Evolutionary conservation across 2,113 vertebrate species (phyloP), one percentile per base, ranked within the genome.

Genomic region (Sakesphorus luctuosus): DNA sequence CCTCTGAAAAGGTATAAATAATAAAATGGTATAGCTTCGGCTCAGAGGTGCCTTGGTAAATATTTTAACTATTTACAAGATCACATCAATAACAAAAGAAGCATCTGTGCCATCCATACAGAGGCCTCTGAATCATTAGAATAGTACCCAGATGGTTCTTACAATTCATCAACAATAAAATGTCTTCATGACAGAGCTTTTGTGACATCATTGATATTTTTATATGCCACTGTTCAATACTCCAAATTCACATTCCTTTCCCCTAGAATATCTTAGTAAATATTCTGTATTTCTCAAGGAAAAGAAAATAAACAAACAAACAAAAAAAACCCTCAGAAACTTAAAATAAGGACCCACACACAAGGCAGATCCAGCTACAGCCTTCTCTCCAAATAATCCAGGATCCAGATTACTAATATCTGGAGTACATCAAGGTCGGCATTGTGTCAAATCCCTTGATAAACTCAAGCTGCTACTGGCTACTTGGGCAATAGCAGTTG

Each of bases 41-140:
- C 97, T 97, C 97, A 81, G 98, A 99, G 97, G 98, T 98, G 97
- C 97, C 98, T 99, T 98, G 97, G 99, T 99, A 99, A 99, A 99
- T 99, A 99, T 99, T 99, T 99, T 99, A 99, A 99, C 99, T 99
- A 99, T 99, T 99, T 99, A 99, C 99, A 99, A 99, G 98, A 99
- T 99, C 97, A 47, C 94, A 98, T 97, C 93, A 98, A 96, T 97
- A 98, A 99, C 99, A 99, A 99, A 99, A 98, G 98, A 94, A 98
- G 98, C 99, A 99, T 99, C 99, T 99, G 99, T 98, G 98, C 98
- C 98, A 91, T 97, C 97, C 97, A 96, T 97, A 97, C 96, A 98
- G 93, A 97, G 96, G 96, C 90, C 97, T 95, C 93, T 84, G 94
- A 47, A 93, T 92, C 93, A 89, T 87, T 98, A 98, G 98, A 98